A percentile compares a stretch with the other conserved stretches of the same genome.
phyloP scores from a whole-genome alignment of 2,113 vertebrate genomes.

The Triplophysa rosa region DNA sequence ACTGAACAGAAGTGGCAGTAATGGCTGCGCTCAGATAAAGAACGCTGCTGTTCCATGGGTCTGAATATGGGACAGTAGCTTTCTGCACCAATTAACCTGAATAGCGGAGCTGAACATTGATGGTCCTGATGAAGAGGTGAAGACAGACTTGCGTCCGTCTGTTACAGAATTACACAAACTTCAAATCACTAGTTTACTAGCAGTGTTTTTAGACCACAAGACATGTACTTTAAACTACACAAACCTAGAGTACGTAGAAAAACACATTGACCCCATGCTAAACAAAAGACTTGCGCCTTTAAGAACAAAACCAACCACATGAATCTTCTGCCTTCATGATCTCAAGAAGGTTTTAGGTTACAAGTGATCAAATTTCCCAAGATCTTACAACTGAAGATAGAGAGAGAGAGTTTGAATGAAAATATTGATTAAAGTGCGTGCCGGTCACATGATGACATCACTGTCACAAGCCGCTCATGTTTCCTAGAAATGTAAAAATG shows the following conservation, averaged over 20 bases:
- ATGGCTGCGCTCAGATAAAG: slow-evolving; percentile 29
- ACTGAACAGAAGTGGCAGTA: slow-evolving; percentile 10
- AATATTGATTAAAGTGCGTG: background rate
- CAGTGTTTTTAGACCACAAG: background rate
- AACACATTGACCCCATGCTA: background rate
- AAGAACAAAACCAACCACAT: background rate
- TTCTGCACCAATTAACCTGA: slow-evolving; percentile 57
- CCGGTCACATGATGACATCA: background rate
- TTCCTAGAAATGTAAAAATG: background rate
- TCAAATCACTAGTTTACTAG: background rate
- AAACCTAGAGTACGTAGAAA: background rate
- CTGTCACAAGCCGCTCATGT: background rate
- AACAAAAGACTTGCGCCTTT: background rate
- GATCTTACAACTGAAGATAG: slow-evolving; percentile 14
- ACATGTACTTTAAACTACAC: background rate
- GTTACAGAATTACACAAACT: background rate
- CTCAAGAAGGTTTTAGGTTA: slow-evolving; percentile 8
- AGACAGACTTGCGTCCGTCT: background rate
- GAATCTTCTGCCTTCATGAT: slow-evolving; percentile 8
- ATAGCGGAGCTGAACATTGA: slow-evolving; percentile 39
- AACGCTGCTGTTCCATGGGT: slow-evolving; percentile 6
- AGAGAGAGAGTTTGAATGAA: background rate
- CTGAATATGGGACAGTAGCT: slow-evolving; percentile 24
- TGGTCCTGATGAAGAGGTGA: slow-evolving; percentile 18
- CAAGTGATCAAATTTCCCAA: slow-evolving; percentile 9